These are phyloP conservation scores for Heliocidaris erythrogramma DNA, from an alignment of 35 echinoderm and acorn worm species.

Conservation along the genomic window DNA sequence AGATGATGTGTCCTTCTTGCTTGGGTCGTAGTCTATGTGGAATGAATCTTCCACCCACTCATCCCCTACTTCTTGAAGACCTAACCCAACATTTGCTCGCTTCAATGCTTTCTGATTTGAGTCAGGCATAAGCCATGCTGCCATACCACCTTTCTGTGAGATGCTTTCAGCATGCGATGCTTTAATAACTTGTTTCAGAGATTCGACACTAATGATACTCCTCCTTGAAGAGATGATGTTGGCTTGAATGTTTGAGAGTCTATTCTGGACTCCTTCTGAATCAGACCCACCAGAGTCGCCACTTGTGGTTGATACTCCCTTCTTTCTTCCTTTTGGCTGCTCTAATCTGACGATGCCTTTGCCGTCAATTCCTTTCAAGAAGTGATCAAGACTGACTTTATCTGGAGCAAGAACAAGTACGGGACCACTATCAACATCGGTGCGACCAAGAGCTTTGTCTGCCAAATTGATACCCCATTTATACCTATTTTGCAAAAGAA, in stretches of 20 bases:
- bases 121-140: slow-evolving; percentile 30
- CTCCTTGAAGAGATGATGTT: background rate
- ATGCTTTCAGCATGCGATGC: background rate
- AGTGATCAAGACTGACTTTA: slow-evolving; percentile 85
- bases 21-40: background rate
- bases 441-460: background rate
- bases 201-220: background rate
- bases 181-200: slow-evolving; percentile 18
- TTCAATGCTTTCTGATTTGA: background rate
- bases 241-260: background rate
- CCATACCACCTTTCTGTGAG: slow-evolving; percentile 33
- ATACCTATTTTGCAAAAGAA: slow-evolving; percentile 56
- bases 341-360: slow-evolving; percentile 60
- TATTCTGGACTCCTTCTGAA: background rate
- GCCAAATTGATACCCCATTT: slow-evolving; percentile 19
- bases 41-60: background rate
- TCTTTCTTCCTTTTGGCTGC: background rate
- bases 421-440: slow-evolving; percentile 42
- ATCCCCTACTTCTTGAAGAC: background rate
- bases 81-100: background rate
- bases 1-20: background rate
- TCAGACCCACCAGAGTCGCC: background rate
- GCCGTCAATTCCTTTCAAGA: slow-evolving; percentile 75
- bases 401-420: slow-evolving; percentile 80
- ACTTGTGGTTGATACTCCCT: background rate